Conservation (phyloP, 2,113 vertebrate species). For the Callipepla squamata region DNA sequence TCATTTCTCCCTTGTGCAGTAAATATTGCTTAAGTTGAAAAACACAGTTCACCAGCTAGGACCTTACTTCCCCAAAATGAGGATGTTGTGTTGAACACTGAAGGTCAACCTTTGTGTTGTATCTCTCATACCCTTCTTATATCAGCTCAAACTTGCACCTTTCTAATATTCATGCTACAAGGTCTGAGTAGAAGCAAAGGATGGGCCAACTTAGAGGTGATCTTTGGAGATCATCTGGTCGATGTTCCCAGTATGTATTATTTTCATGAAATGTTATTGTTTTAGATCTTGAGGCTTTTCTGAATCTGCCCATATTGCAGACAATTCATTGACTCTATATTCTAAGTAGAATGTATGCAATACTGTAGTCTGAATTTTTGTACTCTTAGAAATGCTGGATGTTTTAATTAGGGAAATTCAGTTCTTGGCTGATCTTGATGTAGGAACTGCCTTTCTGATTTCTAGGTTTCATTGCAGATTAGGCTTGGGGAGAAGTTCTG, state of each 20-base stretch:
- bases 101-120: not conserved
- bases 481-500: not conserved
- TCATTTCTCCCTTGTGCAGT: constrained; percentile 23
- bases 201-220: not conserved
- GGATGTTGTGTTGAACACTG: not conserved
- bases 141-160: not conserved
- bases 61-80: constrained; percentile 2
- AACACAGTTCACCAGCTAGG: not conserved
- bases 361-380: not conserved
- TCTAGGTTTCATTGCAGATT: not conserved
- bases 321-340: not conserved
- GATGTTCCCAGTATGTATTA: not conserved
- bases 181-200: not conserved
- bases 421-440: not conserved
- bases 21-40: not conserved
- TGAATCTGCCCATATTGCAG: not conserved
- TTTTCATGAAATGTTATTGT: not conserved
- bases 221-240: not conserved
- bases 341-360: not conserved
- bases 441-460: not conserved
- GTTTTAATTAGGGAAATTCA: not conserved
- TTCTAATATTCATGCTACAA: not conserved
- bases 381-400: not conserved
- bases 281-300: constrained; percentile 11
- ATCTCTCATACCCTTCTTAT: constrained; percentile 20